Percentiles rank a stretch among this genome's conserved stretches.
phyloP scores from a whole-genome alignment of 2,113 vertebrate species.

The Megalops atlanticus region DNA sequence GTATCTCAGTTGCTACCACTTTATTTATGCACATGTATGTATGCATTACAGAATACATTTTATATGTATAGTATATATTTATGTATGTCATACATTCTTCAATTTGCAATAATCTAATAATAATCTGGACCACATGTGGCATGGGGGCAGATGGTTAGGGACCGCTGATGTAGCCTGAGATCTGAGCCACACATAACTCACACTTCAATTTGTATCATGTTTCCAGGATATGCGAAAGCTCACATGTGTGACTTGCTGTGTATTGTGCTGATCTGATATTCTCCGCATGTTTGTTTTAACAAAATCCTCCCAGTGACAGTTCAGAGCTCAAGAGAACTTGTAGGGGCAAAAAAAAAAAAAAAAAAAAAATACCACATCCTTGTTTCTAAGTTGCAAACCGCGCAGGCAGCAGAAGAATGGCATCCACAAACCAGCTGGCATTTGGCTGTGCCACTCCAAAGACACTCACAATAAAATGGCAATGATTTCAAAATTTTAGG shows the following conservation, averaged over 20 bases:
- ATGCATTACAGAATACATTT: no score
- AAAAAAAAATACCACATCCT: slow-evolving; percentile 71
- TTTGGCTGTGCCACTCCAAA: slow-evolving; percentile 53
- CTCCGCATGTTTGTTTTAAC: neutral
- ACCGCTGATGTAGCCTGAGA: no score
- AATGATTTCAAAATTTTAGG: neutral
- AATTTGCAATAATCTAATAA: no score
- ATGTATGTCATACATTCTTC: no score
- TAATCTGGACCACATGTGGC: no score
- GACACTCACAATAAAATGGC: slow-evolving; percentile 56
- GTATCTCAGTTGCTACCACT: no score
- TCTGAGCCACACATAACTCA: no score
- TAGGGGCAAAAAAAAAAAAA: slow-evolving; percentile 63
- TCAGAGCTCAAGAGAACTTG: slow-evolving; percentile 43
- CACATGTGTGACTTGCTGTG: neutral
- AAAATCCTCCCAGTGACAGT: neutral
- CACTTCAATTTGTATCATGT: neutral
- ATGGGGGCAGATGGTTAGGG: no score
- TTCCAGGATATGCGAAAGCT: neutral
- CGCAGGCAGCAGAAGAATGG: slow-evolving; percentile 58
- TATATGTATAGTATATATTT: no score
- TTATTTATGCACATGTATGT: no score
- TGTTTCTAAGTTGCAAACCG: slow-evolving; percentile 57
- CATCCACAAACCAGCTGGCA: slow-evolving; percentile 43
- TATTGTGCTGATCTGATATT: neutral